A percentile compares a stretch with the other conserved stretches of the same genome.
Conservation (phyloP, 2,888 invertebrate genomes). For the Flexamia atlantica region DNA sequence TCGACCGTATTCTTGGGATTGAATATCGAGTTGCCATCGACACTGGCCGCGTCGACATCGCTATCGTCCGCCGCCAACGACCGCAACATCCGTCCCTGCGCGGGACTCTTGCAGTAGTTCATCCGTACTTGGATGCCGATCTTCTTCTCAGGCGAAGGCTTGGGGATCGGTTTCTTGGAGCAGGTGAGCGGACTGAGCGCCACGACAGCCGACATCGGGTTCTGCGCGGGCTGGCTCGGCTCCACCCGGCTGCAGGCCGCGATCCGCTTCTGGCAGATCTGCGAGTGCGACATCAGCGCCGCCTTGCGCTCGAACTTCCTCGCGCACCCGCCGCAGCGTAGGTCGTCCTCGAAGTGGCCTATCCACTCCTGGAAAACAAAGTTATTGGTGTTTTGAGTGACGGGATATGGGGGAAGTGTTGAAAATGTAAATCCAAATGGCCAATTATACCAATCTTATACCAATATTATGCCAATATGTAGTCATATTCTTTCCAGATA, state of each 20-base stretch:
- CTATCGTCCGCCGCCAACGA: slow-evolving; percentile 49
- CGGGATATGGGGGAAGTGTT: too few relatives aligned
- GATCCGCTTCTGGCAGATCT: slow-evolving; percentile 78
- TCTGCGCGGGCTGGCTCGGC: slow-evolving; percentile 15
- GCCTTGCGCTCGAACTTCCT: slow-evolving; percentile 85
- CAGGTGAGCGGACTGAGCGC: background rate
- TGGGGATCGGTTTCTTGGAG: slow-evolving; percentile 54
- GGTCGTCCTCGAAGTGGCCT: slow-evolving; percentile 82
- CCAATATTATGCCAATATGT: too few relatives aligned
- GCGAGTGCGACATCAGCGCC: slow-evolving; percentile 84
- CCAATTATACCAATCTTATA: too few relatives aligned
- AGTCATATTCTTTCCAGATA: too few relatives aligned
- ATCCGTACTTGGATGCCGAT: slow-evolving; percentile 67
- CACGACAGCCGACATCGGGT: slow-evolving; percentile 34
- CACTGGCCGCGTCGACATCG: slow-evolving; percentile 51
- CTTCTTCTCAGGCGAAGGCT: slow-evolving; percentile 63
- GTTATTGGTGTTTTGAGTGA: too few relatives aligned
- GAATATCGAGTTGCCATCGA: slow-evolving; percentile 31
- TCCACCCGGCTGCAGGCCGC: slow-evolving; percentile 42
- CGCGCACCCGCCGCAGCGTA: slow-evolving; percentile 83
- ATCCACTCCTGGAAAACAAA: slow-evolving; percentile 78
- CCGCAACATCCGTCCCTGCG: slow-evolving; percentile 18
- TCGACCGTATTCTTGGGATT: background rate
- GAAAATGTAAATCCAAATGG: too few relatives aligned
- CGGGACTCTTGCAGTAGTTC: slow-evolving; percentile 66